These are phyloP conservation scores for Aegotheles bennettii DNA, from an alignment of 2,113 vertebrate species.

Conservation along the genomic window DNA sequence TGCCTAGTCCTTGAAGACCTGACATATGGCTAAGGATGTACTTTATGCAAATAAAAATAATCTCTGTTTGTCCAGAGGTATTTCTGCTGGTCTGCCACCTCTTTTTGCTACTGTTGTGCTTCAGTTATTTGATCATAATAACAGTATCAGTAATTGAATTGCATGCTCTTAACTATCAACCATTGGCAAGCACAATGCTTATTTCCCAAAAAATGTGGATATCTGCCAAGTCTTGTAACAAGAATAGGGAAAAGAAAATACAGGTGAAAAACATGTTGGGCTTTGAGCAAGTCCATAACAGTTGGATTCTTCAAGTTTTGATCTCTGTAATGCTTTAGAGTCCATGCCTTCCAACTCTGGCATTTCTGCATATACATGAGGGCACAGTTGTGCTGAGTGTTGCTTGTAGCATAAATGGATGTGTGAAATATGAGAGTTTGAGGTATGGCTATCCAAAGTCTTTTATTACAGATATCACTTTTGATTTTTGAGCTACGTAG, in stretches of 20 bases:
- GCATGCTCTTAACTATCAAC: background rate
- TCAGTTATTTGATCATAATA: background rate
- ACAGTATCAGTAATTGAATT: background rate
- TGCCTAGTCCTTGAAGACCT: background rate
- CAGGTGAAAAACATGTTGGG: background rate
- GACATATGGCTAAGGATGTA: background rate
- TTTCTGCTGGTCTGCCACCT: background rate
- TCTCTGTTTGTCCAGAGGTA: background rate
- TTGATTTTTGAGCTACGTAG: background rate
- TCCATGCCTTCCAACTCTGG: background rate
- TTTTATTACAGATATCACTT: background rate
- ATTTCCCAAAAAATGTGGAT: background rate
- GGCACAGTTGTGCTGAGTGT: background rate
- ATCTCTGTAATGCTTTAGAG: background rate
- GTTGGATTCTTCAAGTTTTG: background rate
- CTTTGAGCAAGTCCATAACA: background rate
- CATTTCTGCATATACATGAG: background rate
- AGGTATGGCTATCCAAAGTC: background rate
- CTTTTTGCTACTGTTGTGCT: background rate
- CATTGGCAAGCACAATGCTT: fast-evolving
- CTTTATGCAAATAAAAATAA: background rate
- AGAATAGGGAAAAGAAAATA: background rate
- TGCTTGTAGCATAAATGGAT: background rate
- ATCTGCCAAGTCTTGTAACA: background rate
- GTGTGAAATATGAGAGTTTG: background rate